These are phyloP conservation scores for Mamestra brassicae DNA, from an alignment of 2,888 invertebrate genomes.

Conservation along the genomic window DNA sequence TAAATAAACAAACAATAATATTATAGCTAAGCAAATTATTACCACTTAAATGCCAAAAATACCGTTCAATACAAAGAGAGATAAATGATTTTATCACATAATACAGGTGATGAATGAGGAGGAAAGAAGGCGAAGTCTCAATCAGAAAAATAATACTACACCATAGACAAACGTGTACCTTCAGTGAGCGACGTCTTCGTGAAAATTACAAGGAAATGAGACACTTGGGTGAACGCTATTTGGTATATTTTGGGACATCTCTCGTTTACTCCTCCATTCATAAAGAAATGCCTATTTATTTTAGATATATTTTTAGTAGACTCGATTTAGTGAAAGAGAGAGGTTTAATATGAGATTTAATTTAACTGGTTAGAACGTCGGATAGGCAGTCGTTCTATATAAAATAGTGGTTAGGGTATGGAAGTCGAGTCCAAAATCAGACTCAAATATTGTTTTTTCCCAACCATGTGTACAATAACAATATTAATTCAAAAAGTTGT, in stretches of 20 bases:
- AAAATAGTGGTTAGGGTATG: no score
- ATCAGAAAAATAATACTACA: slow-evolving; percentile 45
- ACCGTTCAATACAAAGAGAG: not conserved
- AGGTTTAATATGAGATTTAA: no score
- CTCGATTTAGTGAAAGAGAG: no score
- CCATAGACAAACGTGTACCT: slow-evolving; percentile 29
- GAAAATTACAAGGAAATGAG: slow-evolving; percentile 46
- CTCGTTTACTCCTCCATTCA: slow-evolving; percentile 1
- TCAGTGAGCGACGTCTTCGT: not conserved
- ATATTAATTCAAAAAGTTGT: not conserved
- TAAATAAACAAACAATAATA: no score
- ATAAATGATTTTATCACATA: slow-evolving; percentile 34
- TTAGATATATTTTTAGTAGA: not conserved
- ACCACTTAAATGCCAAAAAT: not conserved
- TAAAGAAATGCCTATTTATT: not conserved
- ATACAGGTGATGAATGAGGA: slow-evolving; percentile 56
- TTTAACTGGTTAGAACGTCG: no score
- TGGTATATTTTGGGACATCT: not conserved
- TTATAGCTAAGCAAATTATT: no score
- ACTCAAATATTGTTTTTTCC: no score
- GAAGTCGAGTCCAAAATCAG: no score
- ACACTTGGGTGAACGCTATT: slow-evolving; percentile 23
- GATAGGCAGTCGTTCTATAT: no score
- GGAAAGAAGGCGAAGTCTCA: slow-evolving; percentile 25
- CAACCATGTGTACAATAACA: not conserved